Evolutionary conservation across 2,888 invertebrate genomes (phyloP).

Genomic region (Amiota mariae): DNA sequence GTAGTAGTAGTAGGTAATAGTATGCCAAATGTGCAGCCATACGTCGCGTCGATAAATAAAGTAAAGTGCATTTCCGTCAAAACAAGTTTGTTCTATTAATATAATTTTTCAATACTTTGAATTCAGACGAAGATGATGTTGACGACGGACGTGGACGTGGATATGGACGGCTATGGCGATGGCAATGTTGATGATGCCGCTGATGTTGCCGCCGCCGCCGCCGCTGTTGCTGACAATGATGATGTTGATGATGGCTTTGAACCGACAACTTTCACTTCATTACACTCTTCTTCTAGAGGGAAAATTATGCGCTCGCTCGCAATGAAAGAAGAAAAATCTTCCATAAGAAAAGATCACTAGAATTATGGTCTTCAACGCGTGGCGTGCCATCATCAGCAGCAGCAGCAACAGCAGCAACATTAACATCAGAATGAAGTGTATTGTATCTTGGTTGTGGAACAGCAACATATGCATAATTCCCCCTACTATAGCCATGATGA

Average conservation of each 20-base stretch:
- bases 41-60: conserved; percentile 64
- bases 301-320: background rate
- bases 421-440: too few relatives aligned
- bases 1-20: background rate
- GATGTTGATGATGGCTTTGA: background rate
- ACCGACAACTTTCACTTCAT: conserved; percentile 27
- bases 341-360: conserved; percentile 16
- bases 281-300: background rate
- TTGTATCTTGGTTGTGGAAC: too few relatives aligned
- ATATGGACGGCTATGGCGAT: conserved; percentile 54
- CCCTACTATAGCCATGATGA: background rate
- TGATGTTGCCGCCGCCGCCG: background rate
- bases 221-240: background rate
- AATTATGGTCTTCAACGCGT: conserved; percentile 14
- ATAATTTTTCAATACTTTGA: conserved; percentile 64
- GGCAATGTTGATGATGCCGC: conserved; percentile 39
- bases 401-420: too few relatives aligned
- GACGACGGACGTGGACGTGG: background rate
- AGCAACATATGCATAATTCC: background rate
- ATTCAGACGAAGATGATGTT: conserved; percentile 54
- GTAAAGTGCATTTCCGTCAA: conserved; percentile 67
- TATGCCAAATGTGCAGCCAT: conserved; percentile 17
- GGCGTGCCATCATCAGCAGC: conserved; percentile 5
- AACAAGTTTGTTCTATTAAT: conserved; percentile 68
- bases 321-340: background rate